Evolutionary conservation across 2,888 invertebrate species (phyloP), one percentile per base, ranked within the genome.

Genomic region (Eumerus sabulonum): DNA sequence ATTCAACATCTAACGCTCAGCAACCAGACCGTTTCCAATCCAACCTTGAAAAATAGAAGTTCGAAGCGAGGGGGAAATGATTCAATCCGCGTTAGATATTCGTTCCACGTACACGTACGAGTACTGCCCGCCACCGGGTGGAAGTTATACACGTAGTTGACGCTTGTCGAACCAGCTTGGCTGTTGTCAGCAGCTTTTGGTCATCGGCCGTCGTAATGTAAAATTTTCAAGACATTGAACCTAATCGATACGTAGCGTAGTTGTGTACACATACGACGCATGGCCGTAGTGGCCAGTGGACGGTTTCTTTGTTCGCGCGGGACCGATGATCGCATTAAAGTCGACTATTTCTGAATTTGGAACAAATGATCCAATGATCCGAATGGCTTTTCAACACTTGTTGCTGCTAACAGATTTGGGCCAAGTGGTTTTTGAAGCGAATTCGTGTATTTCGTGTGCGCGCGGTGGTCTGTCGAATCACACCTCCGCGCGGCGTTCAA

Each of bases 401-500:
- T 59, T 68, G 27, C 27, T 27, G 7, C 27, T 53, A 40, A 45
- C 35, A 38, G 73, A 73, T 63, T n/a, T 56, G 40, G 72, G 63
- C 73, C 77, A 77, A 72, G 76, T 72, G 56, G 56, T 56, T 47
- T 47, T 51, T 17, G 14, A 57, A 40, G 56, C 9, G 51, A 42
- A 14, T 38, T 27, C 56, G 42, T 9, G 14, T 12, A 11, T 38
- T 19, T 50, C 38, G 19, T 40, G 16, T 50, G 48, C 27, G 42
- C 3, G 27, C 27, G 27, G 7, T 27, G 27, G 27, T 7, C 3
- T n/a, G 51, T 50, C 19, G 47, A 51, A 54, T 66, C 54, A 77
- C 77, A 72, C 72, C 73, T 73, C 73, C 73, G 62, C 77, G 62
- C 77, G 73, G 62, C 77, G 73, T 77, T 77, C 77, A 77, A 68